These are phyloP conservation scores for Caranx ignobilis DNA, from an alignment of 2,113 vertebrate species.

Conservation along the genomic window DNA sequence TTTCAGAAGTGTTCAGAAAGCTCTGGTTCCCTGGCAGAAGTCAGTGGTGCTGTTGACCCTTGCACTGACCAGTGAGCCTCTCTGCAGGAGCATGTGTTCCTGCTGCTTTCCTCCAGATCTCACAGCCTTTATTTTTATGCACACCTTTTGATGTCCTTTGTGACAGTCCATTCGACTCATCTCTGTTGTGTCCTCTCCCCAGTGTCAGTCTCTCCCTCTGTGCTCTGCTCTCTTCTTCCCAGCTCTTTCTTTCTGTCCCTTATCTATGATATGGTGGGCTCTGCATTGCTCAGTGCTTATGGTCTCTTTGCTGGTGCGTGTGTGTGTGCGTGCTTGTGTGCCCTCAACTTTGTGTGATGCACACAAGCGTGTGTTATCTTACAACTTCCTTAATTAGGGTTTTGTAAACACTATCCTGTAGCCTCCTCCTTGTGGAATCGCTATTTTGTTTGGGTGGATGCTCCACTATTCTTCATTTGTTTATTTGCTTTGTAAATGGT, in stretches of 20 bases:
- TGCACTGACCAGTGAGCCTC: conserved; percentile 42
- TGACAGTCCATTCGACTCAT: conserved; percentile 79
- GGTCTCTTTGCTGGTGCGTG: conserved; percentile 74
- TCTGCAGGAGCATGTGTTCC: conserved; percentile 37
- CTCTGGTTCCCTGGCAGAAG: conserved; percentile 12
- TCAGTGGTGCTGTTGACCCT: conserved; percentile 50
- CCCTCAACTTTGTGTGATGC: conserved; percentile 76
- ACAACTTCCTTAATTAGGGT: conserved; percentile 97
- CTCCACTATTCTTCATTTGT: conserved; percentile 78
- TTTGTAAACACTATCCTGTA: conserved; percentile 97
- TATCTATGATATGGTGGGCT: conserved; percentile 93
- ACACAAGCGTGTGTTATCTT: conserved; percentile 89
- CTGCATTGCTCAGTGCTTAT: conserved; percentile 86
- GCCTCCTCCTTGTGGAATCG: conserved; percentile 86
- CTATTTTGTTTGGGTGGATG: conserved; percentile 87
- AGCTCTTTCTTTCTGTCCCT: conserved; percentile 88
- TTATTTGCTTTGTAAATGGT: conserved; percentile 82
- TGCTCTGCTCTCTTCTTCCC: conserved; percentile 70
- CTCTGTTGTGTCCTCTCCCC: conserved; percentile 79
- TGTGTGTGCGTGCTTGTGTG: conserved; percentile 63
- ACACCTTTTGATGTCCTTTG: conserved; percentile 80
- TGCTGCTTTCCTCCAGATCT: conserved; percentile 68
- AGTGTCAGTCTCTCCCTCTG: conserved; percentile 83
- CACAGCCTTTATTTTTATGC: conserved; percentile 80
- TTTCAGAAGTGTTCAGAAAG: conserved; percentile 29